Base-by-base conservation (phyloP, 2,797 vertebrate species). In the Channallabes apus region DNA sequence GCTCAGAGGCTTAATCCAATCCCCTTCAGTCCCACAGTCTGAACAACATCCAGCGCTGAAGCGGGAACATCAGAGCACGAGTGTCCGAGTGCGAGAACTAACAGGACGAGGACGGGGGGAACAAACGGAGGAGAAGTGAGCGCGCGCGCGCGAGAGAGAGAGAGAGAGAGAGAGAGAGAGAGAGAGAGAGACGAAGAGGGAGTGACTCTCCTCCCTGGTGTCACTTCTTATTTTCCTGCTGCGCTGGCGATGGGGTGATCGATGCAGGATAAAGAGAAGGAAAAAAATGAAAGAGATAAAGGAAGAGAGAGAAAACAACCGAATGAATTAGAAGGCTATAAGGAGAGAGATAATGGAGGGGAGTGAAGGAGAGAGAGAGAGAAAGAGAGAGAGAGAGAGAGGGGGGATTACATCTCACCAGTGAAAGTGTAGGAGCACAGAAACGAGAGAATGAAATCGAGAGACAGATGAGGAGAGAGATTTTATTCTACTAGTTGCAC, bases 361-460 rank as follows among this genome's bases (percentile, higher is more conserved):
- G n/a, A 80, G 35, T 59, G 38, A 29, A 56, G 17, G 72, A 76
- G 38, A 41, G 76, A 38, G 6, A n/a, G 46, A n/a, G 71, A 3
- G 14, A 29, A 58, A 35, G 54, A 8, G 11, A 18, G 32, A 5
- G 12, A 29, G 29, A 54, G 35, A 29, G 84, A 18, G 32, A 59
- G 75, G n/a, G 18, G 35, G 18, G 73, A 83, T 78, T 61, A 61
- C 56, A 59, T 61, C 59, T 79, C 35, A 41, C 11, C 7, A 38
- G 65, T 64, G 79, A 80, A 80, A 83, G 77, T 80, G 82, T 12
- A 51, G 32, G 27, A 80, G 62, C 24, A 59, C 24, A 38, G 14
- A 80, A 80, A 79, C 3, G 56, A 81, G 51, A 38, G 82, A 73
- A 41, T 56, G 46, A n/a, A 76, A 85, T 20, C 77, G 68, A 46